phyloP scores from a whole-genome alignment of 2,113 vertebrate genomes.

The Mormoops blainvillei region DNA sequence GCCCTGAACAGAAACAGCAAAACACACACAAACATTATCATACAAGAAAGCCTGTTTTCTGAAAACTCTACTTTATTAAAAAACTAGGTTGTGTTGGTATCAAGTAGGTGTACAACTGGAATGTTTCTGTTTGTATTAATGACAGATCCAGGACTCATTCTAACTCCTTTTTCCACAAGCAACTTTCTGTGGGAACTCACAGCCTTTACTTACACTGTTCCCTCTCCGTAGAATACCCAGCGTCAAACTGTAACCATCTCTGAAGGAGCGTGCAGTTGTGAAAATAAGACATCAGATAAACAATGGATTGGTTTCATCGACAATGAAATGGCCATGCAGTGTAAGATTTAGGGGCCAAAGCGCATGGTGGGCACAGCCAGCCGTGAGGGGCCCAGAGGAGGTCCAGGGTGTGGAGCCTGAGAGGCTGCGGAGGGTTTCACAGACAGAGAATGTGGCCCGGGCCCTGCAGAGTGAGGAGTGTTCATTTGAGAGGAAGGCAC shows the following conservation, averaged over 20 bases:
- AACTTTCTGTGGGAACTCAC: not conserved
- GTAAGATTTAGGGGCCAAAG: not conserved
- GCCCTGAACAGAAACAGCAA: conserved; percentile 21
- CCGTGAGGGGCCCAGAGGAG: not conserved
- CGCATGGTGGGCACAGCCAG: not conserved
- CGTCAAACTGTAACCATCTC: not conserved
- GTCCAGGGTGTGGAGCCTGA: not conserved
- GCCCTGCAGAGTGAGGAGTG: not conserved
- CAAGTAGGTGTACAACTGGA: not conserved
- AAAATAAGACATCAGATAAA: not conserved
- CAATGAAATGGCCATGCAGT: not conserved
- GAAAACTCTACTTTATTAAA: not conserved
- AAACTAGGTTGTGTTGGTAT: not conserved
- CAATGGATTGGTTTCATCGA: not conserved
- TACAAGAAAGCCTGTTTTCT: not conserved
- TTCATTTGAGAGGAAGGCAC: not conserved
- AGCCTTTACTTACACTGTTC: not conserved
- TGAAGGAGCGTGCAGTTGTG: not conserved
- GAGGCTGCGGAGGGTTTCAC: not conserved
- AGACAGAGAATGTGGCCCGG: not conserved
- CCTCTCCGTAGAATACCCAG: not conserved
- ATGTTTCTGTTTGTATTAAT: not conserved
- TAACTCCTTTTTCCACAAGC: not conserved
- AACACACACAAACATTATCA: not conserved
- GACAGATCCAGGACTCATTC: not conserved